Percentiles rank a stretch among this genome's conserved stretches.
phyloP scores from a whole-genome alignment of 2,113 vertebrate genomes.

The Gambusia holbrooki region DNA sequence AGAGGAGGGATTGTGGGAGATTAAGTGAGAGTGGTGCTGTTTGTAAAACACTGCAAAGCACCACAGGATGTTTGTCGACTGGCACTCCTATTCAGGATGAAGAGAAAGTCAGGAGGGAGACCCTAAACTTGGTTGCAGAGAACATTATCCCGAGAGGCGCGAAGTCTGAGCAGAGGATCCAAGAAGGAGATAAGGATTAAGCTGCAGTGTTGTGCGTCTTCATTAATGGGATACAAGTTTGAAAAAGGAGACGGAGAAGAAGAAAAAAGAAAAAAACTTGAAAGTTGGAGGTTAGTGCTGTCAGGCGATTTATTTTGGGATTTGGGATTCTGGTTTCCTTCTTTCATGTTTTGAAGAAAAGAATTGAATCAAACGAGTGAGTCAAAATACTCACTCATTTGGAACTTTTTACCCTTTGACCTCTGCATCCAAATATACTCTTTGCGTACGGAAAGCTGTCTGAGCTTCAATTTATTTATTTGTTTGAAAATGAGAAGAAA shows the following conservation, averaged over 20 bases:
- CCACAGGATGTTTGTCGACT: constrained; percentile 67
- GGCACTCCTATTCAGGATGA: constrained; percentile 61
- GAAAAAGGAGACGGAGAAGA: constrained; percentile 6
- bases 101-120: constrained; percentile 47
- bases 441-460: constrained; percentile 1
- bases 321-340: constrained; percentile 12
- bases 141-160: constrained; percentile 35
- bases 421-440: constrained; percentile 9
- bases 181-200: constrained; percentile 57
- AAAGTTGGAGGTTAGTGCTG: constrained; percentile 38
- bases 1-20: constrained; percentile 75
- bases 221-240: constrained; percentile 47
- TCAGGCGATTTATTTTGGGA: constrained; percentile 46
- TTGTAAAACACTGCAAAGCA: constrained; percentile 64
- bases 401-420: constrained; percentile 37
- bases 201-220: constrained; percentile 34
- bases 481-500: constrained; percentile 12
- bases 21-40: constrained; percentile 72
- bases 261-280: background rate
- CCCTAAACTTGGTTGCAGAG: constrained; percentile 51
- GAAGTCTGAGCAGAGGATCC: constrained; percentile 41
- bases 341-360: constrained; percentile 20
- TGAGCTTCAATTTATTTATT: background rate
- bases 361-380: constrained; percentile 49
- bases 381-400: constrained; percentile 31